phyloP scores from a whole-genome alignment of 92 coral and sea anemone species.

The Chrysogorgia sp. region DNA sequence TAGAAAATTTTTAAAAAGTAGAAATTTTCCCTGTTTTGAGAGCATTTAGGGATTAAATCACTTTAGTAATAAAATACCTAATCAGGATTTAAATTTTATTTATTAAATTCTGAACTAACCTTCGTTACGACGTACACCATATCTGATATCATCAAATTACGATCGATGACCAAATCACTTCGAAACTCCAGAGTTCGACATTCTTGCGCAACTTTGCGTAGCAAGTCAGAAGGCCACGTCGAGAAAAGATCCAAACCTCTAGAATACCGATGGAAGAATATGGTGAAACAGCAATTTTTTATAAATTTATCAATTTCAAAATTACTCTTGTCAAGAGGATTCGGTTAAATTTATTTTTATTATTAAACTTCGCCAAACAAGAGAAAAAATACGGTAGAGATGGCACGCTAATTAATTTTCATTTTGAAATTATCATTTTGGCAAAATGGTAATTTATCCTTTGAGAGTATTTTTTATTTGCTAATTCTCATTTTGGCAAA shows the following conservation, averaged over 20 bases:
- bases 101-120: conserved; percentile 49
- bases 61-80: neutral
- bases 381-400: too few species aligned
- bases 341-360: too few species aligned
- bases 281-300: too few species aligned
- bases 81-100: too few species aligned
- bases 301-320: neutral
- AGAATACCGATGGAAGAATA: neutral
- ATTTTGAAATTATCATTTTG: too few species aligned
- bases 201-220: conserved; percentile 79
- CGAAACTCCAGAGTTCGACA: conserved; percentile 80
- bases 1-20: too few species aligned
- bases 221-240: conserved; percentile 75
- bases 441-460: too few species aligned
- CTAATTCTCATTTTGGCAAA: neutral
- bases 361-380: too few species aligned
- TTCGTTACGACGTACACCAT: conserved; percentile 73
- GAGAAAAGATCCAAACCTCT: conserved; percentile 51
- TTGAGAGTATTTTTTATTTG: too few species aligned
- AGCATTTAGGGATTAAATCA: neutral
- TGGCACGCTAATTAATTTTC: too few species aligned
- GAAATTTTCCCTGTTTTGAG: too few species aligned
- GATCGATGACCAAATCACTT: conserved; percentile 80
- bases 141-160: conserved; percentile 64
- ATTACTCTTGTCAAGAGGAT: neutral